Conservation (phyloP, 2,113 vertebrate genomes). For the Labeo rohita region DNA sequence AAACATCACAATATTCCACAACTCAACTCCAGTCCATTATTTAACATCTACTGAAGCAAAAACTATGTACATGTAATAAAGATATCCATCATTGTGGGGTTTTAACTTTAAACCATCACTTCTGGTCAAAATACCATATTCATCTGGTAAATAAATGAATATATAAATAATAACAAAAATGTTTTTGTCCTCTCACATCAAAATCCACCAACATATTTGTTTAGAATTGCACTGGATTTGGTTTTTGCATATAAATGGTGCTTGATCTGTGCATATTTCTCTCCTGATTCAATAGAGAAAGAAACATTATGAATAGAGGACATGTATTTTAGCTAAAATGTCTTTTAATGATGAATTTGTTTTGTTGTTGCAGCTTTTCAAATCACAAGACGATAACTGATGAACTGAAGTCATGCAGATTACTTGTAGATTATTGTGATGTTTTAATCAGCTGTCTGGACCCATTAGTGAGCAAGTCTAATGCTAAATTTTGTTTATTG, state of each 20-base stretch:
- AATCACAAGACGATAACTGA: no score
- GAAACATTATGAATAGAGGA: no score
- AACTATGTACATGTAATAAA: neutral
- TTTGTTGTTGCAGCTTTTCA: no score
- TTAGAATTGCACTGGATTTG: neutral
- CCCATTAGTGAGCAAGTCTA: neutral
- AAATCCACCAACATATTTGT: neutral
- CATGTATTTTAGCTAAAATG: no score
- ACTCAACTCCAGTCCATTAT: neutral
- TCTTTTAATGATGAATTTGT: no score
- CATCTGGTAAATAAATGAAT: neutral
- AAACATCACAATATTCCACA: neutral
- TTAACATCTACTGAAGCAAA: neutral
- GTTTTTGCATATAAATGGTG: neutral
- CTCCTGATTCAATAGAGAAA: neutral
- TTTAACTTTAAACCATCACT: neutral
- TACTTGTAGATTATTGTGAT: neutral
- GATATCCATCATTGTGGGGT: neutral
- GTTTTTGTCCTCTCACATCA: neutral
- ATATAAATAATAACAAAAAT: no score
- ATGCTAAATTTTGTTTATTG: neutral
- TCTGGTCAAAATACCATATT: neutral
- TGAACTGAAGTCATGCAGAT: neutral
- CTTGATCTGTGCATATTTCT: neutral
- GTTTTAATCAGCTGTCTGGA: neutral